These are phyloP conservation scores for Sardina pilchardus DNA, from an alignment of 2,113 vertebrate species.

Conservation along the genomic window DNA sequence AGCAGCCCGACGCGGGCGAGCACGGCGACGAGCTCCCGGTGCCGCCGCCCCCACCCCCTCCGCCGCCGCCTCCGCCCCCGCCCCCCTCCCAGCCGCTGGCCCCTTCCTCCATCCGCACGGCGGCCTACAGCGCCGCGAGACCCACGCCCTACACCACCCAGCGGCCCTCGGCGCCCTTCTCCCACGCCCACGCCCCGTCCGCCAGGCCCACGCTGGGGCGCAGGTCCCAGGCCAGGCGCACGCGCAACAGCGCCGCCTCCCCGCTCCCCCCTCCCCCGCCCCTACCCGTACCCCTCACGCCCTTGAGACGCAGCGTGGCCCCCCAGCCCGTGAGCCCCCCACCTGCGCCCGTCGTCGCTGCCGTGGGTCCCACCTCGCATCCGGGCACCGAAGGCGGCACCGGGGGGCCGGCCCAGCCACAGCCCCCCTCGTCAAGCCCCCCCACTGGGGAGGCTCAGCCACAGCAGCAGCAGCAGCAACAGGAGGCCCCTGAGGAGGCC, in stretches of 20 bases:
- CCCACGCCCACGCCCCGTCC: neutral
- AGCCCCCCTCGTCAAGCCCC: slow-evolving; percentile 47
- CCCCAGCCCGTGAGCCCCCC: slow-evolving; percentile 54
- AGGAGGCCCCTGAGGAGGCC: slow-evolving; percentile 36
- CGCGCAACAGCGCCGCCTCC: slow-evolving; percentile 73
- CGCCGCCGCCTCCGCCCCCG: slow-evolving; percentile 36
- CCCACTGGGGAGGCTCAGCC: slow-evolving; percentile 57
- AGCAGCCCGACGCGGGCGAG: slow-evolving; percentile 78
- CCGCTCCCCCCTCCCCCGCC: slow-evolving; percentile 58
- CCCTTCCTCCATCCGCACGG: slow-evolving; percentile 55
- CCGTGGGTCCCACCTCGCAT: slow-evolving; percentile 50
- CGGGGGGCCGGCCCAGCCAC: slow-evolving; percentile 46
- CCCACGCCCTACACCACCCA: slow-evolving; percentile 61
- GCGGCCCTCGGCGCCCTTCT: slow-evolving; percentile 27
- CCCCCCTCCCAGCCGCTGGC: slow-evolving; percentile 43
- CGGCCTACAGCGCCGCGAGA: slow-evolving; percentile 48
- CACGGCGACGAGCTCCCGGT: slow-evolving; percentile 69
- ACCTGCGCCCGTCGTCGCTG: slow-evolving; percentile 45
- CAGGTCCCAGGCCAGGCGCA: slow-evolving; percentile 73
- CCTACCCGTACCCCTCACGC: slow-evolving; percentile 56
- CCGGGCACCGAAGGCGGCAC: slow-evolving; percentile 62
- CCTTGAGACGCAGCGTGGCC: slow-evolving; percentile 59
- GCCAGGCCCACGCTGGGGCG: slow-evolving; percentile 63
- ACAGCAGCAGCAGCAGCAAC: slow-evolving; percentile 42
- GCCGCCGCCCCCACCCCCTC: slow-evolving; percentile 39